These are phyloP conservation scores for Cephus pulcher DNA, from an alignment of 2,888 invertebrate species.

Conservation along the genomic window DNA sequence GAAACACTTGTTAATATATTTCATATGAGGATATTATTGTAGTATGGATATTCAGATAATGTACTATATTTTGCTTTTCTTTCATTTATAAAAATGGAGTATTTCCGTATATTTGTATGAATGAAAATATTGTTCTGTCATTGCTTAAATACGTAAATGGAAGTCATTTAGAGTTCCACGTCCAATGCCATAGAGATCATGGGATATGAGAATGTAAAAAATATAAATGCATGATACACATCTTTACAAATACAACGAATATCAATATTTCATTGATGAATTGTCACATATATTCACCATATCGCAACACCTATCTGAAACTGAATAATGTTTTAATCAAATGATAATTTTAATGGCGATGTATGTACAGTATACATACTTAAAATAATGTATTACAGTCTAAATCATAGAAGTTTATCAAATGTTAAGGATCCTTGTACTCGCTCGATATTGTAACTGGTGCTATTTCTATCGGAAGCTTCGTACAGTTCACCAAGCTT, in stretches of 20 bases:
- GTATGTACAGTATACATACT: too few relatives aligned
- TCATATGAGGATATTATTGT: background rate
- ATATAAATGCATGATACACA: background rate
- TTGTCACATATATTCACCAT: background rate
- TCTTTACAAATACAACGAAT: background rate
- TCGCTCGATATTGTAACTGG: background rate
- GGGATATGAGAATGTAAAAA: background rate
- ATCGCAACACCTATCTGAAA: too few relatives aligned
- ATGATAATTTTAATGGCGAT: too few relatives aligned
- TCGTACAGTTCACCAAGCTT: too few relatives aligned
- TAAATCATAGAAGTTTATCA: background rate
- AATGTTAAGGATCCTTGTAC: background rate
- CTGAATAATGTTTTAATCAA: too few relatives aligned
- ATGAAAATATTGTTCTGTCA: background rate
- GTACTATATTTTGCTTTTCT: background rate
- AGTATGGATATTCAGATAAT: background rate
- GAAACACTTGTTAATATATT: background rate
- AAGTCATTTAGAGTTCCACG: background rate
- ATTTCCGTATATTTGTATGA: background rate
- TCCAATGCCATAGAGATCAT: background rate
- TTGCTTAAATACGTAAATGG: background rate
- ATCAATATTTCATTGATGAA: background rate
- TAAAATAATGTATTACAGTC: background rate
- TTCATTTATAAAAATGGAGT: background rate
- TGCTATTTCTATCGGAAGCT: too few relatives aligned